Conservation (phyloP, 2,113 vertebrate genomes). For the Mesembrinibis cayennensis region DNA sequence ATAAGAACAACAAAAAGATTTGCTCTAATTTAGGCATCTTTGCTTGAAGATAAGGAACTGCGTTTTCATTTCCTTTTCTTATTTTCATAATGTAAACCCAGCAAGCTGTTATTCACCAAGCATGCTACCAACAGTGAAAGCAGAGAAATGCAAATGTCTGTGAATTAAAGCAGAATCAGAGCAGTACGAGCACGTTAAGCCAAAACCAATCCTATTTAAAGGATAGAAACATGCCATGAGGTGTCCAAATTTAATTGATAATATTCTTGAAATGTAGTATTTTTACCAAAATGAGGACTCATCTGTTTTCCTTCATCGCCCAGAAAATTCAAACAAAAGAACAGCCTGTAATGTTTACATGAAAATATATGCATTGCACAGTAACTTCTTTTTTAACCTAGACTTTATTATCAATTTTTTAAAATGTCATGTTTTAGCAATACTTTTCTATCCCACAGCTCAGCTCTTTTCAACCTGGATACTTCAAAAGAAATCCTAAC, state of each 20-base stretch:
- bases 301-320: neutral
- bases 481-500: constrained; percentile 38
- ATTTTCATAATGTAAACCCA: constrained; percentile 28
- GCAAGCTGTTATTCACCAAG: constrained; percentile 36
- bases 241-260: constrained; percentile 12
- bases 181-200: neutral
- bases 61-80: constrained; percentile 28
- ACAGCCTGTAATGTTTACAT: neutral
- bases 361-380: neutral
- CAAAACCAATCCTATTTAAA: constrained; percentile 33
- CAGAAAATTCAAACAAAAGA: constrained; percentile 14
- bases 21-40: constrained; percentile 12
- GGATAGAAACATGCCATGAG: neutral
- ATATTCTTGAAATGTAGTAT: constrained; percentile 18
- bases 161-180: constrained; percentile 38
- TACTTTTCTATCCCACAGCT: neutral
- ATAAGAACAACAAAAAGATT: constrained; percentile 20
- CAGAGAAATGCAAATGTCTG: constrained; percentile 11
- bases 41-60: neutral
- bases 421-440: neutral
- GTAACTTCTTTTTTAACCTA: neutral
- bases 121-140: neutral
- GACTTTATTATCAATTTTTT: neutral
- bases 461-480: neutral
- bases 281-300: neutral